Base-by-base conservation (phyloP, 1,140 invertebrate genomes). In the Drosophila arizonae region DNA sequence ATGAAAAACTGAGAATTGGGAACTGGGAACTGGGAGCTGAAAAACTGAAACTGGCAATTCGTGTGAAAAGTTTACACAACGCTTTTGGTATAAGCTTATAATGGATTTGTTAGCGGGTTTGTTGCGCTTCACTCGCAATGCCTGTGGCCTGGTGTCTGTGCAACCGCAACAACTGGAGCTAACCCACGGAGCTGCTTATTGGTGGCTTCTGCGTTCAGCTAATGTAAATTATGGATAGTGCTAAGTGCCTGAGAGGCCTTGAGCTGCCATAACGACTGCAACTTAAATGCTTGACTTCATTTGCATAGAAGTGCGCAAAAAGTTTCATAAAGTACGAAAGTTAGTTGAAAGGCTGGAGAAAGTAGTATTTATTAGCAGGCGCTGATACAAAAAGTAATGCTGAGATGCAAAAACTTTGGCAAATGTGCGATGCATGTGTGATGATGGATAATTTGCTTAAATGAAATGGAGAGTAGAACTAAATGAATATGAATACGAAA, bases 31-130 rank as follows among this genome's bases (percentile, higher is more conserved):
- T 17, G 43, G 6, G 43, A 39, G 13, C 79, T 63, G 54, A 78
- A 81, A 84, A 84, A 69, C 76, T 67, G 65, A 74, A 66, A 72
- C 72, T 70, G 75, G 75, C 58, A 75, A 79, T 87, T 86, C 82
- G 82, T 87, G 82, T 79, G 82, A 86, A 86, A 86, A 86, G 84
- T 86, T 86, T 82, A 73, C 82, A 76, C 61, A 79, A 74, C 79
- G 82, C 82, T 86, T 75, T 81, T 72, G 84, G 82, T 76, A 82
- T 88, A 87, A 86, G 82, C 82, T 82, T 64, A 86, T 86, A 86
- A 86, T 86, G 82, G 82, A 86, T 86, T 86, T 86, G 82, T 86
- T 77, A 77, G 68, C 65, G 78, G 68, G 71, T 64, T 85, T 81
- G 78, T 76, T 76, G 71, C 51, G 39, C 50, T 75, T 21, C 24